Base-by-base conservation (phyloP, 64 coral and sea anemone genomes). In the Cladopsammia gracilis region DNA sequence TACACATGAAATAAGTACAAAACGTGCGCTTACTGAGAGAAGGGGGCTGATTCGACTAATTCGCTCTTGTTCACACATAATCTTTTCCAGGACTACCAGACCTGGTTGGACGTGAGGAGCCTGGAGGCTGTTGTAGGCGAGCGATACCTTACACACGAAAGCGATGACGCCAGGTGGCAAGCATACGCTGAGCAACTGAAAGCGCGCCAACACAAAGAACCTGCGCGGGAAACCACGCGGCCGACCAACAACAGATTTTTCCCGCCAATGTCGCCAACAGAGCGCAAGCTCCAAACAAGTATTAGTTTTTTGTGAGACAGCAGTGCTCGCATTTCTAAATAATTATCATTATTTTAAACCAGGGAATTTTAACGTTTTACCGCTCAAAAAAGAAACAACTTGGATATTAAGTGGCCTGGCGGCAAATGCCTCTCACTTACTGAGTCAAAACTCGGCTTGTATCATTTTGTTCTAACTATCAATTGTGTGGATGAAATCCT, bases 141-240 rank as follows among this genome's bases (percentile, higher is more conserved):
- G 70, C 88, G 98, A 19, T 99, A 96, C 47, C 83, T 99, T 2
- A 96, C 98, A 20, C 98, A 99, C 50, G 94, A 96, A 81, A 99
- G 98, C 20, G 98, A 99, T 77, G 98, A 99, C 69, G 89, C 89
- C 3, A 88, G 91, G 25, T 96, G 94, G 98, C 85, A 96, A 34
- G 57, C 64, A 23, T 93, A 99, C 70, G 91, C 83, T 25, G 80
- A 96, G 34, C 89, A 94, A 48, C 79, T 99, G 65, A 88, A 95
- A 77, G 61, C 71, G 53, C 66, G 87, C 50, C 92, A 93, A 56
- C 74, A 79, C 24, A 76, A 71, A 12, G 89, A 73, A 22, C 72
- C 86, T 0, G 20, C 53, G 15, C 82, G 80, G 23, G 91, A 93
- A 56, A 18, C 81, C 5, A 14, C 77, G 51, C 85, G 89, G 58